Evolutionary conservation across 1,140 invertebrate species (phyloP), one percentile per base, ranked within the genome.

Genomic region (Ceratosolen solmsi): DNA sequence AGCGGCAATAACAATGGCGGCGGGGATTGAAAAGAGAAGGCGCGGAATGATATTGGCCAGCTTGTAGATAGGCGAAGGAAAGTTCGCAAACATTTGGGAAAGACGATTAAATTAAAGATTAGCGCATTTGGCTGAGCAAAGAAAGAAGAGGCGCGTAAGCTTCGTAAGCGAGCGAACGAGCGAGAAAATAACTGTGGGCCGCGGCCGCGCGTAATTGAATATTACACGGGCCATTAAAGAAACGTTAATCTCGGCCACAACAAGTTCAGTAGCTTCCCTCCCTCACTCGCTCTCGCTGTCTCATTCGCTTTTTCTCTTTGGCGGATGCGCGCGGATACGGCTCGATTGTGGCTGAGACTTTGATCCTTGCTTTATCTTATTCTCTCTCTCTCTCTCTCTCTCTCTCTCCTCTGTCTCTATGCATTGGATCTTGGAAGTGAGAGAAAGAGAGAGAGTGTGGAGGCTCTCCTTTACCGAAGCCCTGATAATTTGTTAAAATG

Each of bases 221-320:
- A 91, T 91, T 92, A 91, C 89, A 91, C 90, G 89, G 88, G 83
- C 90, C 89, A 92, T 92, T 92, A 91, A 90, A 90, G 89, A 90
- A 90, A 89, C 89, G 90, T 91, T 92, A 91, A 92, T 91, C 90
- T 91, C 89, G 84, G 84, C 89, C 89, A 90, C 89, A 91, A 91
- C 90, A 90, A 91, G 89, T 89, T 89, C 86, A 87, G 86, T 84
- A 85, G 86, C 86, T 63, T 80, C 27, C 54, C 46, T 49, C 54
- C 41, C 74, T 41, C 2, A 3, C 46, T 75, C 54, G 5, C 15
- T 25, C 70, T 73, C 17, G 46, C 38, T 73, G 38, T 56, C 30
- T 56, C 33, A 33, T 36, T 76, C 54, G 54, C 49, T 46, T 63
- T 71, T 1, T 56, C 49, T 1, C 41, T 68, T 8, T 22, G 22